Evolutionary conservation across 2,797 vertebrate genomes (phyloP).

Genomic region (Sebastiscus albofasciatus): DNA sequence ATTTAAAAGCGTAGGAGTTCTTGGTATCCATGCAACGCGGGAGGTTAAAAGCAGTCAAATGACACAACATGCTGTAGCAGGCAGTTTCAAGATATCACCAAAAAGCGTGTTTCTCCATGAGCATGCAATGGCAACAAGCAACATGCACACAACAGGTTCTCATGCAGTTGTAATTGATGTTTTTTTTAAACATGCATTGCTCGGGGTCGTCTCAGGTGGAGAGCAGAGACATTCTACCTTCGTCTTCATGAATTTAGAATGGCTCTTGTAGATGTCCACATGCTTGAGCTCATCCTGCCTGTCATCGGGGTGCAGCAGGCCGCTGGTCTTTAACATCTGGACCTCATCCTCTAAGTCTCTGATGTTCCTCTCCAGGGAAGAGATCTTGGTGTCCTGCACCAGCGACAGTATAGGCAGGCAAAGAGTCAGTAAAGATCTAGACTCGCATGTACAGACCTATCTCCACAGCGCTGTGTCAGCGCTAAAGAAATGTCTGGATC

Average conservation of each 20-base stretch:
- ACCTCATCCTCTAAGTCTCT: slow-evolving; percentile 98
- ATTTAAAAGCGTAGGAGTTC: neutral
- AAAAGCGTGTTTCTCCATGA: neutral
- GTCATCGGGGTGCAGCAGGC: slow-evolving; percentile 90
- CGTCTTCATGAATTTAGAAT: slow-evolving; percentile 98
- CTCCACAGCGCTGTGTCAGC: neutral
- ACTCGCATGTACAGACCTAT: neutral
- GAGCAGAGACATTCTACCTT: slow-evolving; percentile 88
- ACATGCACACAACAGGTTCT: slow-evolving; percentile 15
- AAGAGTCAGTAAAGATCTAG: slow-evolving; percentile 29
- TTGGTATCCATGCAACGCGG: slow-evolving; percentile 20
- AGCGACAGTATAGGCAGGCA: slow-evolving; percentile 52
- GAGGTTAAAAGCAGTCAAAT: slow-evolving; percentile 18
- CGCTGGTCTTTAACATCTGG: slow-evolving; percentile 97
- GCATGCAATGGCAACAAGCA: slow-evolving; percentile 27
- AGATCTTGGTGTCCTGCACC: slow-evolving; percentile 96
- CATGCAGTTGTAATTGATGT: neutral
- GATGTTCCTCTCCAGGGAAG: slow-evolving; percentile 97
- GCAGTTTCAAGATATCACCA: neutral
- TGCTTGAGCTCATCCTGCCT: slow-evolving; percentile 95
- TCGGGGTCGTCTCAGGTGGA: slow-evolving; percentile 23
- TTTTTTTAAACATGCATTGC: slow-evolving; percentile 28
- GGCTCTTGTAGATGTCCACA: slow-evolving; percentile 99
- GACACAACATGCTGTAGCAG: neutral
- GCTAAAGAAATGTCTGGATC: neutral